phyloP scores from a whole-genome alignment of 2,113 vertebrate genomes.

The Sprattus sprattus region DNA sequence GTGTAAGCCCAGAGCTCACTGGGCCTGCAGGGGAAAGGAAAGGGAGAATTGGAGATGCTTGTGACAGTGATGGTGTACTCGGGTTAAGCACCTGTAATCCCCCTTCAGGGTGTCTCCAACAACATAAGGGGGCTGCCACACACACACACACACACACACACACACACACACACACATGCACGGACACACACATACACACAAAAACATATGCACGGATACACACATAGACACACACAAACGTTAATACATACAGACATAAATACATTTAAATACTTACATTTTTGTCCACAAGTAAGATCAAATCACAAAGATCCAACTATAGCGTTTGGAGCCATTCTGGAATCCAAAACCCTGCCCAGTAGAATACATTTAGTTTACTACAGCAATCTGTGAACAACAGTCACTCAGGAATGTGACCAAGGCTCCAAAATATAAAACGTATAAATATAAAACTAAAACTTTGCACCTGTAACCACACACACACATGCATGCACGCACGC shows the following conservation, averaged over 20 bases:
- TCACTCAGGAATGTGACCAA: no score
- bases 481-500: no score
- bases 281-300: neutral
- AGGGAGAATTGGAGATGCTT: slow-evolving; percentile 25
- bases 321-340: no score
- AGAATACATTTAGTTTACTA: no score
- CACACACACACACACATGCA: neutral
- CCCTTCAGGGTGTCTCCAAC: neutral
- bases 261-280: neutral
- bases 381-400: no score
- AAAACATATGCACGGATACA: neutral
- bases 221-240: neutral
- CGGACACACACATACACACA: neutral
- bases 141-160: slow-evolving; percentile 1
- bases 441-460: no score
- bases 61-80: slow-evolving; percentile 41
- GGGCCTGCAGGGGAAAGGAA: no score
- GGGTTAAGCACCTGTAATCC: slow-evolving; percentile 49
- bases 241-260: neutral
- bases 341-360: no score
- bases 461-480: no score
- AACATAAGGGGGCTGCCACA: neutral
- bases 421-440: no score
- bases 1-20: no score
- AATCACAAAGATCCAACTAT: no score